phyloP scores from a whole-genome alignment of 1,140 invertebrate species.

The Drosophila oshimai region DNA sequence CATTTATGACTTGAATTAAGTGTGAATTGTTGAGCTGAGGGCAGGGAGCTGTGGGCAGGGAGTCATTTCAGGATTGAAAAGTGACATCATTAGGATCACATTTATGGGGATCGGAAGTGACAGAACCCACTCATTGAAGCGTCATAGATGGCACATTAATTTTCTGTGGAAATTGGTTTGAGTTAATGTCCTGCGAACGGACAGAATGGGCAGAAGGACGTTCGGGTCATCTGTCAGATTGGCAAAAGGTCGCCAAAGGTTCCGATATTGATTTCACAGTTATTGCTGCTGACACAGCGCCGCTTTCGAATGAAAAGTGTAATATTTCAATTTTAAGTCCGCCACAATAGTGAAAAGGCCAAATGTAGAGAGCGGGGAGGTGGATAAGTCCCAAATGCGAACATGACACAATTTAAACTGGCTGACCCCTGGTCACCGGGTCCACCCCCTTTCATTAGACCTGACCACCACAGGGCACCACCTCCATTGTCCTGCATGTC shows the following conservation, averaged over 20 bases:
- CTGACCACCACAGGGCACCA: slow-evolving; percentile 39
- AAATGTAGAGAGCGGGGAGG: neutral
- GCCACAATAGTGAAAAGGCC: slow-evolving; percentile 3
- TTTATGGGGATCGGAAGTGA: slow-evolving; percentile 44
- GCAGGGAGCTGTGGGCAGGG: neutral
- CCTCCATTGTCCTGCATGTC: slow-evolving; percentile 56
- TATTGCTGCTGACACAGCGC: slow-evolving; percentile 49
- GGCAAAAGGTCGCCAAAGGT: slow-evolving; percentile 37
- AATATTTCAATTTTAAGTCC: slow-evolving; percentile 75
- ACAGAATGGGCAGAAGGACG: neutral
- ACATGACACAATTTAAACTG: slow-evolving; percentile 77
- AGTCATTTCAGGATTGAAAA: neutral
- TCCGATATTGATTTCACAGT: slow-evolving; percentile 57
- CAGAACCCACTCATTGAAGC: slow-evolving; percentile 35
- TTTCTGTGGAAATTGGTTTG: slow-evolving; percentile 21
- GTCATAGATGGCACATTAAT: slow-evolving; percentile 56
- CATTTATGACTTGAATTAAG: neutral
- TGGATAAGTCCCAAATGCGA: slow-evolving; percentile 50
- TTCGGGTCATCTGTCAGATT: slow-evolving; percentile 55
- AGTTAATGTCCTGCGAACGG: slow-evolving; percentile 42
- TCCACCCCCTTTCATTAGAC: slow-evolving; percentile 44
- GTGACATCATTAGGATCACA: slow-evolving; percentile 51
- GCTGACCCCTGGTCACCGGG: slow-evolving; percentile 37
- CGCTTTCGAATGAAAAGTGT: slow-evolving; percentile 62
- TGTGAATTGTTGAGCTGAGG: neutral